Percentiles rank a stretch among this genome's conserved stretches.
Conservation (phyloP, 2,888 invertebrate species). For the Oxyteleia sp. region DNA sequence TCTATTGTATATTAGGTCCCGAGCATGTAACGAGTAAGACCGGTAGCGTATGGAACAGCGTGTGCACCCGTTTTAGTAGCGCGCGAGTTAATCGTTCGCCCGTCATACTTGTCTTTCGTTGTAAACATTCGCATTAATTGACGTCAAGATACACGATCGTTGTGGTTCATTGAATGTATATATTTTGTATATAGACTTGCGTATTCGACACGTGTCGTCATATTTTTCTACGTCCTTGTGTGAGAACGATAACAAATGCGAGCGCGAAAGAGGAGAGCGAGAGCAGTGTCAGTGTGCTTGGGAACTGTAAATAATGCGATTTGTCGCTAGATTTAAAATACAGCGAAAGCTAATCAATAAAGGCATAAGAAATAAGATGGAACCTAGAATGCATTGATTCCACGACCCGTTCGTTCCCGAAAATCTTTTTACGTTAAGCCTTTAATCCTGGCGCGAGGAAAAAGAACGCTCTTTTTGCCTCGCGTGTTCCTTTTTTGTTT, state of each 20-base stretch:
- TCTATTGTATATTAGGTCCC: not conserved
- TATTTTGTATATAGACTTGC: slow-evolving; percentile 82
- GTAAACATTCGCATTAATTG: slow-evolving; percentile 64
- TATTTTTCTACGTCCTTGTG: slow-evolving; percentile 86
- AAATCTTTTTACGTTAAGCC: slow-evolving; percentile 59
- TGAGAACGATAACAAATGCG: slow-evolving; percentile 58
- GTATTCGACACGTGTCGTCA: slow-evolving; percentile 79
- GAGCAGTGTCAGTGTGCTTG: slow-evolving; percentile 61
- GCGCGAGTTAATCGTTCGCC: slow-evolving; percentile 51
- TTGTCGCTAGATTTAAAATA: slow-evolving; percentile 74
- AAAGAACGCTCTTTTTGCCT: not conserved
- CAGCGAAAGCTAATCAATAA: slow-evolving; percentile 73
- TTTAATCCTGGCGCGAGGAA: slow-evolving; percentile 44
- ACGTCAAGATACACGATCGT: slow-evolving; percentile 56
- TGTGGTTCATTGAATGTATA: slow-evolving; percentile 78
- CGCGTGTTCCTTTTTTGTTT: slow-evolving; percentile 2
- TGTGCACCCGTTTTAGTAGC: slow-evolving; percentile 39
- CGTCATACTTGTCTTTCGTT: slow-evolving; percentile 46
- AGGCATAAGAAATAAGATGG: slow-evolving; percentile 70
- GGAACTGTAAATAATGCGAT: slow-evolving; percentile 71
- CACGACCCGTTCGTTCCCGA: slow-evolving; percentile 40
- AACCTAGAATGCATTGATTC: slow-evolving; percentile 57
- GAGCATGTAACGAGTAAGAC: not conserved
- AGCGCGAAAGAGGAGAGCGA: slow-evolving; percentile 33
- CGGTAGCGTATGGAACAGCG: not conserved